These are phyloP conservation scores for Colius striatus DNA, from an alignment of 2,113 vertebrate species.

Conservation along the genomic window DNA sequence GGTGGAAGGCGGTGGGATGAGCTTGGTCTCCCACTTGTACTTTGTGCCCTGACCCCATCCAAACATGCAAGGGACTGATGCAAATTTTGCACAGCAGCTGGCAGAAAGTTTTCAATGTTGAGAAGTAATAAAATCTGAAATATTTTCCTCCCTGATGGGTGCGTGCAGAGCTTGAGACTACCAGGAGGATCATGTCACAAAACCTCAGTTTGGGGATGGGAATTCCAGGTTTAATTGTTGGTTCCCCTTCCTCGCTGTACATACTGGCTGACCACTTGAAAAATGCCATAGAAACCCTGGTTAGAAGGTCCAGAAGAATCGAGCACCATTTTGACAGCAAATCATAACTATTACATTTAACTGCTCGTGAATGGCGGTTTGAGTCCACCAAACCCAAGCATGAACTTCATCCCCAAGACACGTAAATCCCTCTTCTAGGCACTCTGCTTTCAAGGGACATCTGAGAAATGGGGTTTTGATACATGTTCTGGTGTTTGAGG, in stretches of 20 bases:
- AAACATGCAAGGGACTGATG: background rate
- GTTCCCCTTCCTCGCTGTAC: background rate
- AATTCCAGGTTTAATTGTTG: no score
- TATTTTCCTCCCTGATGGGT: background rate
- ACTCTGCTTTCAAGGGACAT: background rate
- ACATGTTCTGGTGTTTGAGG: no score
- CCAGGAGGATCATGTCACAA: no score
- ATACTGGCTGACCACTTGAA: background rate
- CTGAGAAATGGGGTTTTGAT: background rate
- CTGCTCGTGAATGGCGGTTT: background rate
- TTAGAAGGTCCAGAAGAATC: background rate
- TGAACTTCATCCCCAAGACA: background rate
- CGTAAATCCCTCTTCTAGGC: background rate
- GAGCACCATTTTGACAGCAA: background rate
- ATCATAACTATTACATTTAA: no score
- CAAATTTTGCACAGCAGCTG: background rate
- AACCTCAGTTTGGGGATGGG: no score
- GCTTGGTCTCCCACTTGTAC: no score
- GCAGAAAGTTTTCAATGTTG: background rate
- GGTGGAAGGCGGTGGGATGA: background rate
- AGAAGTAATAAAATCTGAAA: background rate
- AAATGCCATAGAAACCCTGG: no score
- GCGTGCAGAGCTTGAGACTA: background rate
- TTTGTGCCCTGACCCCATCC: background rate
- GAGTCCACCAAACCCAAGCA: background rate